Evolutionary conservation across 1,140 invertebrate genomes (phyloP).

Genomic region (Matsumurasca onukii): DNA sequence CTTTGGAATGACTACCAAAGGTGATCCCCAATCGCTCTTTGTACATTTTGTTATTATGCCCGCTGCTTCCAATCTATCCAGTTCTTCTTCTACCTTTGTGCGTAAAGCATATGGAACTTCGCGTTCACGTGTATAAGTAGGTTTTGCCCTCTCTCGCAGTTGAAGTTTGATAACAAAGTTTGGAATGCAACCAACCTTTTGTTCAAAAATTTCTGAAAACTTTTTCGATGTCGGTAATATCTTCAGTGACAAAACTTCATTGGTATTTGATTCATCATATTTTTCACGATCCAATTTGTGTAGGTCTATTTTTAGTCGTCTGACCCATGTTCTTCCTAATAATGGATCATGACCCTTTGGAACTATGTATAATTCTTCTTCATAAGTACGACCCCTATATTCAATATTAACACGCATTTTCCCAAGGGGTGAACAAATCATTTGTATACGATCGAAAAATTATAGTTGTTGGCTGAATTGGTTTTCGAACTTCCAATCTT

Average conservation of each 20-base stretch:
- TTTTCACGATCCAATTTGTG: constrained; percentile 1
- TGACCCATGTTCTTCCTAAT: constrained; percentile 35
- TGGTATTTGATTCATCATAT: constrained; percentile 27
- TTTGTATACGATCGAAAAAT: constrained; percentile 36
- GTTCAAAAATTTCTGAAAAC: constrained; percentile 33
- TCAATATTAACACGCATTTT: constrained; percentile 31
- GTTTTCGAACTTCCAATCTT: not conserved
- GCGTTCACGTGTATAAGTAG: constrained; percentile 28
- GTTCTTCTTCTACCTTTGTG: constrained; percentile 32
- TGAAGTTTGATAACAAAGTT: constrained; percentile 20
- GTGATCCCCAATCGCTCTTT: constrained; percentile 46
- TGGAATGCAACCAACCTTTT: constrained; percentile 33
- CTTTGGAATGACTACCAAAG: constrained; percentile 48
- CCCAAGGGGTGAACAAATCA: constrained; percentile 35
- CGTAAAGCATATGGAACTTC: constrained; percentile 32
- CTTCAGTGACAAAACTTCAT: not conserved
- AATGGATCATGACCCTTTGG: constrained; percentile 33
- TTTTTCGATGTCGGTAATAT: constrained; percentile 30
- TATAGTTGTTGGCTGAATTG: constrained; percentile 22
- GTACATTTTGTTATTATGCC: constrained; percentile 42
- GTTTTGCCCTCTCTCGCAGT: constrained; percentile 27
- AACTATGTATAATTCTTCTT: constrained; percentile 39
- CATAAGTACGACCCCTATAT: constrained; percentile 51
- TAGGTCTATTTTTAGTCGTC: constrained; percentile 33
- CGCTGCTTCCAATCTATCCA: constrained; percentile 26